Evolutionary conservation across 2,113 vertebrate species (phyloP).

Genomic region (Genyomyrus donnyi): DNA sequence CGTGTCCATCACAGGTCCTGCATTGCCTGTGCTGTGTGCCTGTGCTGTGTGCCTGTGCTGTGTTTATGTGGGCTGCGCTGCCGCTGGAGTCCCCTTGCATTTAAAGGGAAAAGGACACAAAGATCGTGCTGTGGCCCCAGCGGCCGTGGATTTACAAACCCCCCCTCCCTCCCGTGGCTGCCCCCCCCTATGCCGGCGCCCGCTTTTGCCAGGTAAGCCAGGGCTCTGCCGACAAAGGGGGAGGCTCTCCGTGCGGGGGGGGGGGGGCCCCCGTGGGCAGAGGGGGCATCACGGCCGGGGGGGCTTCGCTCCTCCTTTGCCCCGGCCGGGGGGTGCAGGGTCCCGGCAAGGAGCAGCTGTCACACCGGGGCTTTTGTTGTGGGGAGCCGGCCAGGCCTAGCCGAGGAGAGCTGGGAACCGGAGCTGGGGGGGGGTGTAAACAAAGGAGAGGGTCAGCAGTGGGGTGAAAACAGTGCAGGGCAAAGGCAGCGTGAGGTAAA

Average conservation of each 20-base stretch:
- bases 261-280: conserved; percentile 21
- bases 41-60: conserved; percentile 44
- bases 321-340: not conserved
- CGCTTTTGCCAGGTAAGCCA: conserved; percentile 7
- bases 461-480: not conserved
- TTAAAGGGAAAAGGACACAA: conserved; percentile 23
- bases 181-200: not conserved
- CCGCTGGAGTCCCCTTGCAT: not conserved
- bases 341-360: not conserved
- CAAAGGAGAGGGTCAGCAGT: not conserved
- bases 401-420: not conserved
- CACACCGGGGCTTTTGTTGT: not conserved
- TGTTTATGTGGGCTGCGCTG: conserved; percentile 24
- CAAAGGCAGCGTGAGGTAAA: not conserved
- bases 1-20: conserved; percentile 11
- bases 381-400: not conserved
- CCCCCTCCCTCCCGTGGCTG: not conserved
- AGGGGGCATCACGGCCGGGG: conserved; percentile 34
- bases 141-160: conserved; percentile 17
- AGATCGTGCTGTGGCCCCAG: not conserved
- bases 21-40: conserved; percentile 35
- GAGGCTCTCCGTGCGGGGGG: conserved; percentile 28
- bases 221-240: not conserved
- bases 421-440: not conserved
- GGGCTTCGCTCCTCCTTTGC: conserved; percentile 17